A percentile compares a stretch with the other conserved stretches of the same genome.
phyloP scores from a whole-genome alignment of 2,888 invertebrate genomes.

The Drosophila setosimentum region DNA sequence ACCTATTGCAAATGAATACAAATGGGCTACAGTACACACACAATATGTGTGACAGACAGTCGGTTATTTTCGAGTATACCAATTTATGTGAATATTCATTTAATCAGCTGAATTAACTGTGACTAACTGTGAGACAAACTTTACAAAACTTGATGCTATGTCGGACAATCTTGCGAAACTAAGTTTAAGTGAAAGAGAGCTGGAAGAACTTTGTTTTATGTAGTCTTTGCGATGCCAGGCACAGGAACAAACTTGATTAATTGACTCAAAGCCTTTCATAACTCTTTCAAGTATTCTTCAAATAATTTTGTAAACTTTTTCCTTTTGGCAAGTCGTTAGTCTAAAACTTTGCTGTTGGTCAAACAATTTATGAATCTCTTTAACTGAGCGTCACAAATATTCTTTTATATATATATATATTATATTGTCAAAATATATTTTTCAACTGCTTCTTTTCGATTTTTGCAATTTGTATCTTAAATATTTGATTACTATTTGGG shows the following conservation, averaged over 20 bases:
- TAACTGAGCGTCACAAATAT: no score
- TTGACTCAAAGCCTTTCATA: neutral
- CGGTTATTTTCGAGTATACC: neutral
- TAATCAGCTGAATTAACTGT: neutral
- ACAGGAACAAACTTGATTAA: neutral
- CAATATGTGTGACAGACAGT: neutral
- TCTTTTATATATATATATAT: neutral
- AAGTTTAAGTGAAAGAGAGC: neutral
- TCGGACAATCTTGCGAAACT: neutral
- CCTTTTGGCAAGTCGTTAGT: no score
- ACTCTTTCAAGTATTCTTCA: neutral
- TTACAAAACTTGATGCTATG: neutral
- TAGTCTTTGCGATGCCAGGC: neutral
- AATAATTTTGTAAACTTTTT: neutral
- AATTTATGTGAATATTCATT: neutral
- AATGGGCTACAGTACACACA: neutral
- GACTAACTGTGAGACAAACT: neutral
- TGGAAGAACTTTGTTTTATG: neutral
- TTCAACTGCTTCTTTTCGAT: neutral
- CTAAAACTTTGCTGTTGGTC: neutral
- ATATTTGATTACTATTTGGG: neutral
- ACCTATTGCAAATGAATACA: slow-evolving; percentile 3
- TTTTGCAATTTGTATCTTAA: no score
- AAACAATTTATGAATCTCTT: no score
- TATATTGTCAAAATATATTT: neutral